Evolutionary conservation across 2,888 invertebrate genomes (phyloP).

Genomic region (Tenodera sinensis): DNA sequence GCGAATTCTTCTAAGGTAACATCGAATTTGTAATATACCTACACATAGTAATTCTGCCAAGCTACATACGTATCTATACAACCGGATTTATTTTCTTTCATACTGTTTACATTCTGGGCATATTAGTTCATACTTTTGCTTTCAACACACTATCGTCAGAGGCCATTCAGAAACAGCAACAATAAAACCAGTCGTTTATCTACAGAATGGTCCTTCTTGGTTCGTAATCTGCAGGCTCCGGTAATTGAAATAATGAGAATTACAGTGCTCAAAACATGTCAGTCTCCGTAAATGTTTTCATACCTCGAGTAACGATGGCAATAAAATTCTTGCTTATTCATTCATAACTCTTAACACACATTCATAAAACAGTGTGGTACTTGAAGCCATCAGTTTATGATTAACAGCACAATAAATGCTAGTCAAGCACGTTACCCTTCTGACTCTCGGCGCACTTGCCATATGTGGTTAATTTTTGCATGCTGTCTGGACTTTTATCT

Average conservation of each 20-base stretch:
- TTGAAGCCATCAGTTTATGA: neutral
- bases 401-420: neutral
- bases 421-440: neutral
- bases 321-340: neutral
- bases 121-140: too few species aligned
- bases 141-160: too few species aligned
- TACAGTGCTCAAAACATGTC: neutral
- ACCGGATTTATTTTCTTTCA: too few species aligned
- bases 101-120: too few species aligned
- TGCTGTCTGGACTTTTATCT: neutral
- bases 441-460: neutral
- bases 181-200: too few species aligned
- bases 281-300: neutral
- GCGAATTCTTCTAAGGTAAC: too few species aligned
- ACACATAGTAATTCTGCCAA: too few species aligned
- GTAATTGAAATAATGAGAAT: neutral
- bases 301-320: neutral
- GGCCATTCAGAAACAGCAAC: too few species aligned
- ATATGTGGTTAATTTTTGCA: neutral
- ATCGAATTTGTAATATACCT: too few species aligned
- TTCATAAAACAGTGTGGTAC: neutral
- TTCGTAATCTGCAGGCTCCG: neutral
- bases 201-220: too few species aligned
- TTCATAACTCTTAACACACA: neutral
- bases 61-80: too few species aligned